Evolutionary conservation across 2,797 vertebrate genomes (phyloP), one percentile per base, ranked within the genome.

Genomic region (Phrynocephalus guinanensis): DNA sequence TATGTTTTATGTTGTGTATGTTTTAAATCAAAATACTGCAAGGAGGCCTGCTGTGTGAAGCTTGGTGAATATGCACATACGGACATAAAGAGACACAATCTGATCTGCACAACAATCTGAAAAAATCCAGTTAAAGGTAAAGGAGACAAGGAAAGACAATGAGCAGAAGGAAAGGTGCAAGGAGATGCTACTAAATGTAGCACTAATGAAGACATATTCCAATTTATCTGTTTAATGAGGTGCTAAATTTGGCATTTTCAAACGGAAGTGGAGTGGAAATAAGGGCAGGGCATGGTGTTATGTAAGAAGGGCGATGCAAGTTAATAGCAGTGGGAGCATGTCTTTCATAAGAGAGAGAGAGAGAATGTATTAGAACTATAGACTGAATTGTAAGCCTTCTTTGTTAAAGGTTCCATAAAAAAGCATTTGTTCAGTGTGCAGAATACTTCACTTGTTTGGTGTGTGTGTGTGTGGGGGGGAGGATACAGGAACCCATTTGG

Each of bases 161-260:
- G 71, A 82, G 13, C n/a, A 52, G 38, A 24, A 20, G 13, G 38
- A 68, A 87, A 73, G n/a, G 67, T 44, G 52, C 13, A 87, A 73
- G n/a, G 67, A n/a, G 52, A 11, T 81, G 38, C 68, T 44, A 63
- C 56, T 75, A 67, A 67, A 86, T 33, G 28, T 81, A 75, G 16
- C 70, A 50, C 70, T 81, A 66, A 78, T 75, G 52, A 6, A 26
- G 33, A 76, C 7, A 33, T 79, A 16, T 82, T 66, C 38, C 71
- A 76, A 76, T 76, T 38, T 76, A 82, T 82, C 71, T 82, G 79
- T 82, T 82, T 87, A 82, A 87, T 82, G 86, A 87, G 63, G 38
- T 82, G 71, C 79, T 87, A 87, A 87, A 67, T 87, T 82, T 76
- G 86, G 79, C 60, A 82, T 48, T 56, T 22, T 15, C 13, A 38